Percentiles rank a stretch among this genome's conserved stretches.
Conservation (phyloP, 1,140 invertebrate species). For the Ceratitis capitata region DNA sequence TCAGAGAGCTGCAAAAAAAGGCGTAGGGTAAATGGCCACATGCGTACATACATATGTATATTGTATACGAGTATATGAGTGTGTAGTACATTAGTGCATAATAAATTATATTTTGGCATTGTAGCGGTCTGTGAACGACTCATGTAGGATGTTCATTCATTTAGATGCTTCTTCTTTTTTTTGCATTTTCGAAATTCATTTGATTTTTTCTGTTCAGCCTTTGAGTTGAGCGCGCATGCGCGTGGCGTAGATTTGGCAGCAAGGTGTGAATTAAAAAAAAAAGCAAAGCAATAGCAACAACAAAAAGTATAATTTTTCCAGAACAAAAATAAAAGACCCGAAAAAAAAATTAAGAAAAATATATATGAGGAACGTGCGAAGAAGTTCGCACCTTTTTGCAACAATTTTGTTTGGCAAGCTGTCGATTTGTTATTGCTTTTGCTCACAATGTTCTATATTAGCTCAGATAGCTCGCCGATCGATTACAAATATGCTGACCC, state of each 20-base stretch:
- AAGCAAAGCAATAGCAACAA: neutral
- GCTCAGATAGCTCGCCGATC: neutral
- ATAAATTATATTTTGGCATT: slow-evolving; percentile 41
- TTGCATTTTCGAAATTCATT: neutral
- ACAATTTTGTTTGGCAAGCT: slow-evolving; percentile 42
- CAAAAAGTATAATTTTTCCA: too few relatives aligned
- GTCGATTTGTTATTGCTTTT: neutral
- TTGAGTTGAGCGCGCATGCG: neutral
- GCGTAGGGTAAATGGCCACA: too few relatives aligned
- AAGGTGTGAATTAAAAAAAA: slow-evolving; percentile 41
- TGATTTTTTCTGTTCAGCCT: neutral
- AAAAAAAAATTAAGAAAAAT: neutral
- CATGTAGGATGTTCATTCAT: slow-evolving; percentile 9
- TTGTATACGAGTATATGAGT: neutral
- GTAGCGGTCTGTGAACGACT: slow-evolving; percentile 14
- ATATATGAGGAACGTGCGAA: neutral
- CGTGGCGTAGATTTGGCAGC: neutral
- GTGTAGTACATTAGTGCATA: neutral
- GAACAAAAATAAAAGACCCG: neutral
- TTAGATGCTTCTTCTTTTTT: neutral
- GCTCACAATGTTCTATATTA: neutral
- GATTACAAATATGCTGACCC: neutral
- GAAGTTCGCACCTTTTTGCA: slow-evolving; percentile 34
- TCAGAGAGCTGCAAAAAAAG: neutral
- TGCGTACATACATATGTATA: neutral